A percentile compares a stretch with the other conserved stretches of the same genome.
These are phyloP conservation scores for Exephanes ischioxanthus DNA, from an alignment of 2,888 invertebrate genomes.

Conservation along the genomic window DNA sequence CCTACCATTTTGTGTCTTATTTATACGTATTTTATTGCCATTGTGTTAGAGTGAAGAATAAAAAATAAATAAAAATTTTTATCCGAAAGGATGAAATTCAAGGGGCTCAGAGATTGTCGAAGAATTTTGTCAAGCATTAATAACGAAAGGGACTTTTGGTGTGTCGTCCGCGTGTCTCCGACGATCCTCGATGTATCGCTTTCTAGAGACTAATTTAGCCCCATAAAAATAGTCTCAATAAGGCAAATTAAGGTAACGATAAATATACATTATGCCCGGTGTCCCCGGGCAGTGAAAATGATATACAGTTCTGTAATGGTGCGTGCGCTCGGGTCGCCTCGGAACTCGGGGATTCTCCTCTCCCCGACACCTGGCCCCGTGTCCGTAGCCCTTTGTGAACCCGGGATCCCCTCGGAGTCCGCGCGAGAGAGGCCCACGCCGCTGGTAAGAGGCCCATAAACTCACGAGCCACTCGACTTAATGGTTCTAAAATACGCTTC, in stretches of 20 bases:
- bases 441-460: conserved; percentile 76
- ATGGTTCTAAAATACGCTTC: conserved; percentile 80
- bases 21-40: background rate
- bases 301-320: conserved; percentile 84
- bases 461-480: conserved; percentile 79
- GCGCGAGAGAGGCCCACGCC: conserved; percentile 60
- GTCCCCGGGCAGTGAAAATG: conserved; percentile 78
- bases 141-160: conserved; percentile 22
- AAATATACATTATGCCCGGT: conserved; percentile 78
- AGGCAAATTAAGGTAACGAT: conserved; percentile 80
- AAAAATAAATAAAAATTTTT: background rate
- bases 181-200: conserved; percentile 26
- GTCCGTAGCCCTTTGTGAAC: conserved; percentile 76
- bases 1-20: background rate
- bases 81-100: conserved; percentile 1
- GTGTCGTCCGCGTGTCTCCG: background rate
- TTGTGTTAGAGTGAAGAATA: background rate
- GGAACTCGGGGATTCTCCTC: conserved; percentile 69
- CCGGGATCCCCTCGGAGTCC: conserved; percentile 70
- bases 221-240: conserved; percentile 80
- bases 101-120: conserved; percentile 25
- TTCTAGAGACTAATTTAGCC: conserved; percentile 76
- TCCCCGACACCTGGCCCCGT: conserved; percentile 81
- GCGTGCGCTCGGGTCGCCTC: conserved; percentile 66
- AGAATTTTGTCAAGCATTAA: conserved; percentile 46